Evolutionary conservation across 2,888 invertebrate genomes (phyloP).

Genomic region (Petrophora chlorosata): DNA sequence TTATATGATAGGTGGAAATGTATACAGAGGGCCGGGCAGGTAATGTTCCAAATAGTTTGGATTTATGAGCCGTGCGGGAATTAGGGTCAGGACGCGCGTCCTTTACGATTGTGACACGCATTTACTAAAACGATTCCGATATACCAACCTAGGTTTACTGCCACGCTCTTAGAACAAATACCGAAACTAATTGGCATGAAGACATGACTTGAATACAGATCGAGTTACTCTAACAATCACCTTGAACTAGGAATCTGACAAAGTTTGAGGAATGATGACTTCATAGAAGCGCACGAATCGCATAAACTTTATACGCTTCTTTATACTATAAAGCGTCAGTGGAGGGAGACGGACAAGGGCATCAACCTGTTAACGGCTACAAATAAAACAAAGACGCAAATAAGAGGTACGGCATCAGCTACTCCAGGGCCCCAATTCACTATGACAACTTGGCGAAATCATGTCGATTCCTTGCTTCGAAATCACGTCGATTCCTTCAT

Average conservation of each 20-base stretch:
- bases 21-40: constrained; percentile 62
- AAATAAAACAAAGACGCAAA: constrained; percentile 5
- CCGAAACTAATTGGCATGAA: constrained; percentile 2
- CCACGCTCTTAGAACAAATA: constrained; percentile 6
- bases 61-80: constrained; percentile 68
- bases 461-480: no score
- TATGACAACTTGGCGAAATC: no score
- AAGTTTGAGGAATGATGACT: constrained; percentile 25
- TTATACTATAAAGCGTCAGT: no score
- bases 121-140: constrained; percentile 43
- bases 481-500: no score
- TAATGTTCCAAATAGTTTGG: constrained; percentile 64
- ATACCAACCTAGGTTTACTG: constrained; percentile 19
- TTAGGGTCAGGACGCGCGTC: constrained; percentile 64
- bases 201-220: neutral
- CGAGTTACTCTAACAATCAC: constrained; percentile 7
- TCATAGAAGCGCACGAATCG: constrained; percentile 25
- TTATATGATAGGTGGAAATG: constrained; percentile 48
- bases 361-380: constrained; percentile 15
- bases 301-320: no score
- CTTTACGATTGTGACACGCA: constrained; percentile 59
- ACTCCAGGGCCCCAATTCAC: no score
- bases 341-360: constrained; percentile 26
- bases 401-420: constrained; percentile 3
- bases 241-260: constrained; percentile 9